Evolutionary conservation across 2,113 vertebrate genomes (phyloP).

Genomic region (Manacus vitellinus): DNA sequence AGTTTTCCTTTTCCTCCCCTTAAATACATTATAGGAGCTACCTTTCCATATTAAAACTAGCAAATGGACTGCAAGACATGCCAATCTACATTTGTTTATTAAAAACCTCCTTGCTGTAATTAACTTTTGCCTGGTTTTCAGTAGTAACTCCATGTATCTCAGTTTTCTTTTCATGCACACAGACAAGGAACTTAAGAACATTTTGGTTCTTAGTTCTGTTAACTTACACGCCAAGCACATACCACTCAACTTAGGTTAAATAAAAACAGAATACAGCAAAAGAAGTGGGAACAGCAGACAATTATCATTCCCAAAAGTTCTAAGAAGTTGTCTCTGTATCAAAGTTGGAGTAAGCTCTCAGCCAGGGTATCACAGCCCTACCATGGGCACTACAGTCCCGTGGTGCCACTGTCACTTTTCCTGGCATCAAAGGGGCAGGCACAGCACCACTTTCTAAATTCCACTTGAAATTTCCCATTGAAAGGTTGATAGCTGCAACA

Average conservation of each 20-base stretch:
- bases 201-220: not conserved
- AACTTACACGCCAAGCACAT: not conserved
- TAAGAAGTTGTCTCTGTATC: not conserved
- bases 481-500: not conserved
- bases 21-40: not conserved
- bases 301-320: not conserved
- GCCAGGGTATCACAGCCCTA: not conserved
- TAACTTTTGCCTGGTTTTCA: not conserved
- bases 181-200: not conserved
- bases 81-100: not conserved
- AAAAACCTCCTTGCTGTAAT: not conserved
- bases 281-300: not conserved
- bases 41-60: not conserved
- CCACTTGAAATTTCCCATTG: not conserved
- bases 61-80: not conserved
- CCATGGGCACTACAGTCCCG: not conserved
- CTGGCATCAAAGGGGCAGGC: not conserved
- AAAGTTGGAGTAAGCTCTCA: not conserved
- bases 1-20: not conserved
- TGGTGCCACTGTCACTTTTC: fast-evolving
- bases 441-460: not conserved
- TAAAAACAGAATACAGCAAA: not conserved
- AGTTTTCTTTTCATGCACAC: not conserved
- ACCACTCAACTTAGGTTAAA: not conserved
- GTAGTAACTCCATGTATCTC: not conserved